Base-by-base conservation (phyloP, 2,797 vertebrate genomes). In the Furcifer pardalis region DNA sequence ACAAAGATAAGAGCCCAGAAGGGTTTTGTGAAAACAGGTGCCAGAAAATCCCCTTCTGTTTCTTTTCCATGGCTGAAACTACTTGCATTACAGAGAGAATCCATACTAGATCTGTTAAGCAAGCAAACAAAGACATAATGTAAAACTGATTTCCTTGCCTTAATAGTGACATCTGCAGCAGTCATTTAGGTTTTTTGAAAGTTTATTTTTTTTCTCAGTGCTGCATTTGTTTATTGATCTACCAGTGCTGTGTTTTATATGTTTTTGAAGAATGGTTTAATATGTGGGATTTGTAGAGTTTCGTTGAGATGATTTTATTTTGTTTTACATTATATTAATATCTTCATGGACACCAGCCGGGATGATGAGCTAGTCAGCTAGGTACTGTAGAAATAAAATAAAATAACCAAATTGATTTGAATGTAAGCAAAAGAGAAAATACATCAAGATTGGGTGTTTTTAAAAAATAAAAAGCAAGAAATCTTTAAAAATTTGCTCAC, bases 91-190 rank as follows among this genome's bases (percentile, higher is more conserved):
- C 84, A 77, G 27, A 69, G 32, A 78, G 56, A 89, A 74, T 35
- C 69, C 77, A 77, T 40, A 84, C 80, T 7, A 62, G 52, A 83
- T 77, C 66, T 88, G 77, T 75, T 77, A 85, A 78, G 23, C 40
- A 69, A n/a, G n/a, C n/a, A n/a, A 52, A 35, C 30, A 82, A 80
- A 82, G 23, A 83, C 84, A 17, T 37, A 82, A 89, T 71, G 73
- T 68, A 59, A 72, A 69, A 83, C 42, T 89, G 80, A 85, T 59
- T 59, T 65, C 27, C 72, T 68, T 77, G 10, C 63, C 84, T 79
- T 72, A 65, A 65, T 27, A 71, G 46, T 30, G 77, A 7, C 7
- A 49, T 74, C 21, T 72, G 27, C 1, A 83, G 73, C 62, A 89
- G 10, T 56, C n/a, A n/a, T n/a, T 69, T 37, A 21, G 21, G 7